These are phyloP conservation scores for Parus major DNA, from an alignment of 2,113 vertebrate genomes.

Conservation along the genomic window DNA sequence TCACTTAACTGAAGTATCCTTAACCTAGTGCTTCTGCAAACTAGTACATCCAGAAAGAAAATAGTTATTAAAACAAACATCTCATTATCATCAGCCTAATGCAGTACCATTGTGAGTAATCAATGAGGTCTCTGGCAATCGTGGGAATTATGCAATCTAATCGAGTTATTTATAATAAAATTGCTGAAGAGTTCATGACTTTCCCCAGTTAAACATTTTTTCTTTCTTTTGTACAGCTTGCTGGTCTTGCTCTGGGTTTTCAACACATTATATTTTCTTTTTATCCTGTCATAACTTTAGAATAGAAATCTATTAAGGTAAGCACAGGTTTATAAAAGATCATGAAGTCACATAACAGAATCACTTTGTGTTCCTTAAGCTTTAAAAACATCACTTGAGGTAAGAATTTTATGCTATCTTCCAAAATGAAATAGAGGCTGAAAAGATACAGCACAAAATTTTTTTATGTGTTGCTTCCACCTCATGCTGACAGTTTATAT, in stretches of 20 bases:
- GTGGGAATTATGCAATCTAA: slow-evolving; percentile 18
- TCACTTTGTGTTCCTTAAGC: background rate
- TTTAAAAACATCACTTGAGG: background rate
- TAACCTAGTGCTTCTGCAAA: slow-evolving; percentile 48
- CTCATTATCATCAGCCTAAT: slow-evolving; percentile 29
- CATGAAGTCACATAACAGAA: background rate
- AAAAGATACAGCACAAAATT: background rate
- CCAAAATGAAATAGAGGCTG: background rate
- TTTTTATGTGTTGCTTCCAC: background rate
- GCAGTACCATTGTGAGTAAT: slow-evolving; percentile 30
- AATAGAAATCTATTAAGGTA: slow-evolving; percentile 12
- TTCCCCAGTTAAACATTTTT: background rate
- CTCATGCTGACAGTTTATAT: background rate
- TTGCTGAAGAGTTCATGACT: background rate
- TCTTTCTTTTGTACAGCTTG: background rate
- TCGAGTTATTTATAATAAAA: background rate
- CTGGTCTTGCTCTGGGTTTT: slow-evolving; percentile 16
- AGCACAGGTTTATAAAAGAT: background rate
- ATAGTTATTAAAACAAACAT: slow-evolving; percentile 58
- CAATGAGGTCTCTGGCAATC: slow-evolving; percentile 42
- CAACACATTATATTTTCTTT: background rate
- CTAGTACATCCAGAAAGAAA: slow-evolving; percentile 3
- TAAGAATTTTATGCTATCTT: background rate
- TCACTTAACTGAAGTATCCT: slow-evolving; percentile 55
- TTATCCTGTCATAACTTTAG: background rate